A percentile compares a stretch with the other conserved stretches of the same genome.
phyloP scores from a whole-genome alignment of 2,113 vertebrate genomes.

The Rattus rattus region DNA sequence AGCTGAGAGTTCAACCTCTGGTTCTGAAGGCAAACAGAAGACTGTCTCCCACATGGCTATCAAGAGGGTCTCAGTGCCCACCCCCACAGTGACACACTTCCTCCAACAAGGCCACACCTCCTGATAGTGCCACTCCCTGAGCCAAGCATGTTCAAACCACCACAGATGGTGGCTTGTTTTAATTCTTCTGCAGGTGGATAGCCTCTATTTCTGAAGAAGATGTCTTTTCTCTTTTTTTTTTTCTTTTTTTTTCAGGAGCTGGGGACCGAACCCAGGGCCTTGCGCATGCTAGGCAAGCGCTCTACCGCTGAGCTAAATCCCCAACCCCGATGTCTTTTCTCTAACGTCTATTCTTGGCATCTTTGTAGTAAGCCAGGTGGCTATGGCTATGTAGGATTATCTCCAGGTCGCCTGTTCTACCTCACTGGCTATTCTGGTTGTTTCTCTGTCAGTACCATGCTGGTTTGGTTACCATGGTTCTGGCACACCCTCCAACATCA shows the following conservation, averaged over 20 bases:
- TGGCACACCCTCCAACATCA: neutral
- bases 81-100: too few species aligned
- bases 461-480: neutral
- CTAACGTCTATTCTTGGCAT: neutral
- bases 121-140: too few species aligned
- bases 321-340: neutral
- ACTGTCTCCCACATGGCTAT: too few species aligned
- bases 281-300: too few species aligned
- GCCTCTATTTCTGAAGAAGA: neutral
- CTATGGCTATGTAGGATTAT: neutral
- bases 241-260: too few species aligned
- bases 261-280: too few species aligned
- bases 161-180: neutral
- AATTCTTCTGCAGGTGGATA: neutral
- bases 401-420: neutral
- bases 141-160: too few species aligned
- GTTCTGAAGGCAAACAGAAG: too few species aligned
- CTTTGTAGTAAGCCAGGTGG: neutral
- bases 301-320: too few species aligned
- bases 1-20: too few species aligned
- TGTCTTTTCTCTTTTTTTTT: neutral
- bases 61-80: too few species aligned
- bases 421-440: neutral
- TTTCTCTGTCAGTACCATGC: neutral
- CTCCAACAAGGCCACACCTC: too few species aligned